Evolutionary conservation across 64 coral and sea anemone genomes (phyloP).

Genomic region (Porites australiensis): DNA sequence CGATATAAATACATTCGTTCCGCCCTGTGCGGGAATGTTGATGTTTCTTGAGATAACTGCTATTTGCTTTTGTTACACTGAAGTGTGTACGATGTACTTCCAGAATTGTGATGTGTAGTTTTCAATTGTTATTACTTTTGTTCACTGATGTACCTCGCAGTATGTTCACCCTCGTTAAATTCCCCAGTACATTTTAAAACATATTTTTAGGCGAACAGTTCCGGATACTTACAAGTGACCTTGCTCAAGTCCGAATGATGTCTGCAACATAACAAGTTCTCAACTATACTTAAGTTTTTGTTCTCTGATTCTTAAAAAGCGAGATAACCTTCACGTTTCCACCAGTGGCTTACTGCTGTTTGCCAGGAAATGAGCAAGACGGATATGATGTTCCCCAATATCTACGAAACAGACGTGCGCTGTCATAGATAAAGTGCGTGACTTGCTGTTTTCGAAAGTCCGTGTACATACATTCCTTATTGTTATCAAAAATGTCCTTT

Average conservation of each 20-base stretch:
- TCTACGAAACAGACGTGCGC: constrained; percentile 20
- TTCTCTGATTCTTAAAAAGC: background rate
- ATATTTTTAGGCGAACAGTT: background rate
- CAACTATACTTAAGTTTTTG: background rate
- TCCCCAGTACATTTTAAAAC: background rate
- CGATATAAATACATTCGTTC: background rate
- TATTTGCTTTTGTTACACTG: background rate
- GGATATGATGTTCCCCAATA: background rate
- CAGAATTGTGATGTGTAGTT: background rate
- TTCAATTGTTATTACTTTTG: background rate
- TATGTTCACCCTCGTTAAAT: background rate
- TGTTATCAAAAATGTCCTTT: background rate
- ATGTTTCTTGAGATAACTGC: background rate
- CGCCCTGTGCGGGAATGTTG: constrained; percentile 28
- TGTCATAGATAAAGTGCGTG: constrained; percentile 6
- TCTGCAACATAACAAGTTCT: background rate
- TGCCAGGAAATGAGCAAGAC: background rate
- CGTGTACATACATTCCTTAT: background rate
- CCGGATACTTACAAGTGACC: background rate
- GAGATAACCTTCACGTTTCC: background rate
- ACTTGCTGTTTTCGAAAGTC: constrained; percentile 2
- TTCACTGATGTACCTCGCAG: background rate
- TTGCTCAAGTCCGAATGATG: background rate
- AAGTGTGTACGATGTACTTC: background rate
- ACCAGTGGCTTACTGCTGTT: background rate